Conservation (phyloP, 2,797 vertebrate genomes). For the Bovichtus diacanthus region DNA sequence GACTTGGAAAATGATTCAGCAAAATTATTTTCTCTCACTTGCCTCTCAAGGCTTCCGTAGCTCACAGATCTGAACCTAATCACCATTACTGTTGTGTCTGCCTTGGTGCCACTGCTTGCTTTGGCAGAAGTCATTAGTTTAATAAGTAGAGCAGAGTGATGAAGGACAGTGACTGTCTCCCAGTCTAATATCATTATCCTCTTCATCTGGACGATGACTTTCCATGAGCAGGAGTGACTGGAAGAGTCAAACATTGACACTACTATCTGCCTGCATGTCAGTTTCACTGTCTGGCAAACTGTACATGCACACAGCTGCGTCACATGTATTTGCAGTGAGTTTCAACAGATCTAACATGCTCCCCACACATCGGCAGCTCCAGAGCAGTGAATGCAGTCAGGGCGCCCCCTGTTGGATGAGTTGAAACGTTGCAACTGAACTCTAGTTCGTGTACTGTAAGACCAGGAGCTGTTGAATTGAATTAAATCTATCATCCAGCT, state of each 20-base stretch:
- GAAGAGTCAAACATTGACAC: neutral
- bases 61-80: no score
- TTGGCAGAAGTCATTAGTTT: conserved; percentile 56
- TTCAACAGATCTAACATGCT: neutral
- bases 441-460: neutral
- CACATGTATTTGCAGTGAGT: neutral
- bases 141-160: conserved; percentile 60
- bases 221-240: neutral
- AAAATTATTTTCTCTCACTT: no score
- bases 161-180: conserved; percentile 31
- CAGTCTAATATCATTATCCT: conserved; percentile 62
- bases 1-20: no score
- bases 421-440: conserved; percentile 18
- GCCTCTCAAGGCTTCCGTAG: no score
- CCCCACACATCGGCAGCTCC: neutral
- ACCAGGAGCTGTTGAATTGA: neutral
- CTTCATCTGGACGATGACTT: conserved; percentile 38
- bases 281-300: neutral
- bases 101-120: conserved; percentile 19
- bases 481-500: neutral
- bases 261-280: neutral
- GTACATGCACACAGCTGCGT: neutral
- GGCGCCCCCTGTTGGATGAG: conserved; percentile 72
- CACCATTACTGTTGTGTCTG: neutral
- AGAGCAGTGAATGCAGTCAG: conserved; percentile 17